Evolutionary conservation across 2,113 vertebrate species (phyloP).

Genomic region (Strigops habroptila): DNA sequence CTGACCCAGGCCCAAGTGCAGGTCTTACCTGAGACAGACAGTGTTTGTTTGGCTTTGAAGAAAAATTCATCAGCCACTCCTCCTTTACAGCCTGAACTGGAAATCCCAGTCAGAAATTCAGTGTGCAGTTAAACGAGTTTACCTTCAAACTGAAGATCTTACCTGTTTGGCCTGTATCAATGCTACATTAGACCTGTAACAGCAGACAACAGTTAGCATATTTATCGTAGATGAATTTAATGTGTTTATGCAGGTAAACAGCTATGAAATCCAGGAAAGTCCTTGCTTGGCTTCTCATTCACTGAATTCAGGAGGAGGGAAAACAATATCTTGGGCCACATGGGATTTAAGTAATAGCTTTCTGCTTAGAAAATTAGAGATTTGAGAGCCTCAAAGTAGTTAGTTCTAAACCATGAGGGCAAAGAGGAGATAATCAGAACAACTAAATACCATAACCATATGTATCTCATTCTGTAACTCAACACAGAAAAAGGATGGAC

Average conservation of each 20-base stretch:
- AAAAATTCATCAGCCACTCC: neutral
- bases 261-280: neutral
- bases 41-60: neutral
- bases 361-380: neutral
- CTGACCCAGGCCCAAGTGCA: neutral
- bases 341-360: neutral
- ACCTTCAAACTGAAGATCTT: neutral
- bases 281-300: neutral
- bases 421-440: neutral
- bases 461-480: neutral
- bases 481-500: neutral
- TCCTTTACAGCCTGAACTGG: neutral
- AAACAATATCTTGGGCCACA: neutral
- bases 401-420: neutral
- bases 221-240: neutral
- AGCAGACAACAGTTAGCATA: neutral
- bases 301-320: neutral
- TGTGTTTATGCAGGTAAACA: neutral
- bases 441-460: neutral
- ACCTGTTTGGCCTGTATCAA: neutral
- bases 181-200: rapidly evolving
- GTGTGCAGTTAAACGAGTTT: neutral
- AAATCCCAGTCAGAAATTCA: neutral
- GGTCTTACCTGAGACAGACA: neutral
- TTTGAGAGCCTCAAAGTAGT: neutral